Evolutionary conservation across 2,797 vertebrate species (phyloP).

Genomic region (Sebastes iracundus): DNA sequence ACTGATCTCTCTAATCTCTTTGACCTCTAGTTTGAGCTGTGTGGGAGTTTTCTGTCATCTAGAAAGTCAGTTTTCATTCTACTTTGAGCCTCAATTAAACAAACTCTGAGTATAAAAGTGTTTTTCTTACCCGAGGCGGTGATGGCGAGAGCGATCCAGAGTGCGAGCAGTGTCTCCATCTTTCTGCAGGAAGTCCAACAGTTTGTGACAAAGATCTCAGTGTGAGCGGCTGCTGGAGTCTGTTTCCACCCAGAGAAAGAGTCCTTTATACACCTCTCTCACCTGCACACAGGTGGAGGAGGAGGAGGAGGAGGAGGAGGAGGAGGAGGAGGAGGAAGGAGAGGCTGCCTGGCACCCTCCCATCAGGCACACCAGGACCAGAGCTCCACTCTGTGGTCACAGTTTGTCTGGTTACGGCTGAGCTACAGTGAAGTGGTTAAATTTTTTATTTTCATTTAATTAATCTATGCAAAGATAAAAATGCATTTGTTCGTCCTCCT

Average conservation of each 20-base stretch:
- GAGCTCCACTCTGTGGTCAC: slow-evolving; percentile 38
- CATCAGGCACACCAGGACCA: not conserved
- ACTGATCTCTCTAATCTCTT: not conserved
- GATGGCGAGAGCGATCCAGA: slow-evolving; percentile 15
- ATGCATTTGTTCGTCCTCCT: too few species aligned
- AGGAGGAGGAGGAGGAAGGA: not conserved
- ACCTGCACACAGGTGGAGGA: slow-evolving; percentile 33
- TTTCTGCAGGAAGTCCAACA: slow-evolving; percentile 20
- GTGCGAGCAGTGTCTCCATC: slow-evolving; percentile 45
- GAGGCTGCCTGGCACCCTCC: not conserved
- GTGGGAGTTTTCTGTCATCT: not conserved
- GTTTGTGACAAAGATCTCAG: slow-evolving; percentile 59
- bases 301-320: not conserved
- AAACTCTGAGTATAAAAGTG: not conserved
- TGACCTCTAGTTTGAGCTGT: not conserved
- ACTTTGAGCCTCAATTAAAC: not conserved
- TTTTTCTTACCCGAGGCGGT: slow-evolving; percentile 22
- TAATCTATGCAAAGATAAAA: not conserved
- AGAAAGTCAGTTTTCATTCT: not conserved
- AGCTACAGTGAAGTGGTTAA: not conserved
- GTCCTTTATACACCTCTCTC: slow-evolving; percentile 63
- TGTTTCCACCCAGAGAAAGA: slow-evolving; percentile 62
- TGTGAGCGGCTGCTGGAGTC: slow-evolving; percentile 50
- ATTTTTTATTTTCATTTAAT: not conserved
- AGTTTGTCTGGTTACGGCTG: not conserved